These are phyloP conservation scores for Hypomecis atomaria DNA, from an alignment of 2,888 invertebrate genomes.

Conservation along the genomic window DNA sequence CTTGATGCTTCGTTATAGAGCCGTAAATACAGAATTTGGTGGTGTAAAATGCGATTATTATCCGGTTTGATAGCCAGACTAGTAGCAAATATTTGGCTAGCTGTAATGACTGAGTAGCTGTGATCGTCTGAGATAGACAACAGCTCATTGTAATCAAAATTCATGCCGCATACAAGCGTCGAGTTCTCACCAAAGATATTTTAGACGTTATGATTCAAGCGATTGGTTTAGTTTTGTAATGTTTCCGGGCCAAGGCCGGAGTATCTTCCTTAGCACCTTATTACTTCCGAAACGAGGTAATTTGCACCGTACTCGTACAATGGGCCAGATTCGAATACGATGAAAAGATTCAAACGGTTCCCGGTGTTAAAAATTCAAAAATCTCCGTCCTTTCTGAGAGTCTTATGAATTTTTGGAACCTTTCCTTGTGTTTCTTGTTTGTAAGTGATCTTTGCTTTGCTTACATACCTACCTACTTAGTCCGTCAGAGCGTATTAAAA, in stretches of 20 bases:
- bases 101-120: slow-evolving; percentile 10
- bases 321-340: slow-evolving; percentile 1
- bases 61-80: slow-evolving; percentile 11
- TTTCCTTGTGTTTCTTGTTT: neutral
- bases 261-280: slow-evolving; percentile 19
- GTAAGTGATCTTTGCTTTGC: neutral
- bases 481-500: slow-evolving; percentile 1
- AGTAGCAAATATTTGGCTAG: slow-evolving; percentile 13
- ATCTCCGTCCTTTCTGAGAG: slow-evolving; percentile 6
- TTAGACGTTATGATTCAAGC: too few relatives aligned
- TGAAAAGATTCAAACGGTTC: slow-evolving; percentile 8
- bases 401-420: slow-evolving; percentile 12
- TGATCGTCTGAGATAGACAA: neutral
- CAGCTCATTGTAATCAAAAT: slow-evolving; percentile 23
- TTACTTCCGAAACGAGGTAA: slow-evolving; percentile 10
- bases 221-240: slow-evolving; percentile 17
- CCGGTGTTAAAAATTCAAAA: slow-evolving; percentile 18
- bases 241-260: slow-evolving; percentile 23
- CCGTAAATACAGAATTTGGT: neutral
- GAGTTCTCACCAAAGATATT: too few relatives aligned
- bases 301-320: slow-evolving; percentile 8
- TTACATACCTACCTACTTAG: neutral
- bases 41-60: neutral
- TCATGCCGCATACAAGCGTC: neutral
- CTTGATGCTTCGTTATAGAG: slow-evolving; percentile 8